These are phyloP conservation scores for Chirona hameri DNA, from an alignment of 2,888 invertebrate species.

Conservation along the genomic window DNA sequence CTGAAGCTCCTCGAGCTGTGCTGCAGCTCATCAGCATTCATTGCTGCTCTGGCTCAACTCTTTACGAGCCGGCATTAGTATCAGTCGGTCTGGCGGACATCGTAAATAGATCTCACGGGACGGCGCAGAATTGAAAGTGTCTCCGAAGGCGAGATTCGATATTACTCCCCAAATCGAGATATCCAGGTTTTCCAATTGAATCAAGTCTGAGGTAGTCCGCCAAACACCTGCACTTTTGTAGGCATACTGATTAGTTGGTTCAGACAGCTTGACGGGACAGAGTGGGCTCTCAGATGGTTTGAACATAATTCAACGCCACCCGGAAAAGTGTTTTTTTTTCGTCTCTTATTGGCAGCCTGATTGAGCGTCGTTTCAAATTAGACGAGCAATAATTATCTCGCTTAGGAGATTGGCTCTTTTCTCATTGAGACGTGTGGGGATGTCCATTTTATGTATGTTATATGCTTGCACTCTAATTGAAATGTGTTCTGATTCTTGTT, in stretches of 20 bases:
- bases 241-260: not conserved
- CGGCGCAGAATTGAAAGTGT: constrained; percentile 3
- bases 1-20: not conserved
- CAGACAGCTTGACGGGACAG: no score
- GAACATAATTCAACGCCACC: no score
- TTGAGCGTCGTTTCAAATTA: no score
- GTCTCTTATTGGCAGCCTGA: no score
- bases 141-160: not conserved
- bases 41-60: not conserved
- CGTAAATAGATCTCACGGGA: not conserved
- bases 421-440: no score
- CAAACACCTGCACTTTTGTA: not conserved
- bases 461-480: no score
- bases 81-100: not conserved
- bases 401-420: no score
- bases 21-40: constrained; percentile 22
- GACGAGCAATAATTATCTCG: no score
- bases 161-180: not conserved
- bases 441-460: no score
- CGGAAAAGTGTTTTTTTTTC: no score
- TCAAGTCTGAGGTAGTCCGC: not conserved
- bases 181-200: not conserved
- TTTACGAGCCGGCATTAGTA: constrained; percentile 1
- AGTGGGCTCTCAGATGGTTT: no score
- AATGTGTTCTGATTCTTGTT: no score